Base-by-base conservation (phyloP, 2,888 invertebrate genomes). In the Meandrusa payeni region DNA sequence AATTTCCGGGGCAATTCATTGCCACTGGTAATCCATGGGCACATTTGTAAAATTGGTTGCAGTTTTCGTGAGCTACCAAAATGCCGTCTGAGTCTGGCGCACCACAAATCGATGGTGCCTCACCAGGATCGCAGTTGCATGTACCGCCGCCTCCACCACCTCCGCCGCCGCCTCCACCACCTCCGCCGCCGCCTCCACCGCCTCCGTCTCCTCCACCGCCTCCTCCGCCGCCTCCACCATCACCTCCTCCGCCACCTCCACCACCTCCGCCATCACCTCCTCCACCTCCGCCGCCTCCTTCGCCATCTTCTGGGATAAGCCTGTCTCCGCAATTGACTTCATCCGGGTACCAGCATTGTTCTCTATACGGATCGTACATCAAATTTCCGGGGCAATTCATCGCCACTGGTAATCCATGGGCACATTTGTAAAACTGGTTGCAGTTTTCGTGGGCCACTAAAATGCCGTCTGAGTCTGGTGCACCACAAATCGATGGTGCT, bases 381-480 rank as follows among this genome's bases (percentile, higher is more conserved):
- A 69, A 54, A 2, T 39, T 43, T 0, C 20, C 37, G 0, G 55
- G 56, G 37, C 72, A 72, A 1, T 9, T 22, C 0, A 52, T 2
- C 0, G 48, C 17, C n/a, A n/a, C n/a, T n/a, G n/a, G n/a, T n/a
- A n/a, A n/a, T n/a, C n/a, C n/a, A n/a, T n/a, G n/a, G n/a, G 3
- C 31, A 37, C 63, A 59, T 31, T 52, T 58, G 39, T 63, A 66
- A 31, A 61, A 66, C 39, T 57, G 37, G 32, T 64, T 61, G 33
- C 69, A 69, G 15, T 61, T 51, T 41, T 69, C 61, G 22, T 66
- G 57, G 0, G 69, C 64, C 0, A 70, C 45, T 2, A 69, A 43
- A 1, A 55, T 34, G 2, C 63, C 61, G 5, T 64, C 52, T 1
- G 67, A 63, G 2, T 44, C 54, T 2, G 50, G 46, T 7, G 51